Conservation (phyloP, 92 coral and sea anemone species). For the Zoanthus gigantus region DNA sequence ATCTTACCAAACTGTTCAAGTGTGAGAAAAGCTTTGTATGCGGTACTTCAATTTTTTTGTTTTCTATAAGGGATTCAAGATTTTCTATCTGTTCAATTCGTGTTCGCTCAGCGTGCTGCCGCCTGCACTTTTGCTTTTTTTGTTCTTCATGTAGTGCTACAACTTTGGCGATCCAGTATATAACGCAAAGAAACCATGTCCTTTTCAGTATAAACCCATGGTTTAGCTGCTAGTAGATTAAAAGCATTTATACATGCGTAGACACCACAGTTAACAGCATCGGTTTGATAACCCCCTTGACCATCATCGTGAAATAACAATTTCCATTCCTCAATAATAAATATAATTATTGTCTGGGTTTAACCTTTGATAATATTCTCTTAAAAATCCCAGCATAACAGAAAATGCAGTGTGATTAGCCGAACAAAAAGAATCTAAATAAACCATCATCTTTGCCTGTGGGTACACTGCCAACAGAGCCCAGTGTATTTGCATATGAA, state of each 20-base stretch:
- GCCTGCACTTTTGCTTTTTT: not conserved
- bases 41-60: not conserved
- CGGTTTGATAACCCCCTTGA: slow-evolving; percentile 26
- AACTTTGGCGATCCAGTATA: not conserved
- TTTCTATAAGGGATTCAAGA: not conserved
- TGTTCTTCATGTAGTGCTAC: not conserved
- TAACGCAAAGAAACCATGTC: not conserved
- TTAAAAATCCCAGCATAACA: not conserved
- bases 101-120: not conserved
- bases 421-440: not conserved
- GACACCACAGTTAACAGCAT: slow-evolving; percentile 41
- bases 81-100: not conserved
- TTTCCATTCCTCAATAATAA: not conserved
- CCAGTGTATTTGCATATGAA: slow-evolving; percentile 44
- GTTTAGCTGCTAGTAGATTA: slow-evolving; percentile 8
- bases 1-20: slow-evolving; percentile 1
- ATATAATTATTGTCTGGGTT: not conserved
- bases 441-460: slow-evolving; percentile 16
- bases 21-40: not conserved
- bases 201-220: not conserved
- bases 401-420: not conserved
- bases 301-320: slow-evolving; percentile 1
- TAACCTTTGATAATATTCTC: not conserved
- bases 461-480: slow-evolving; percentile 38
- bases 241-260: slow-evolving; percentile 43